Base-by-base conservation (phyloP, 2,888 invertebrate genomes). In the Monoplex corrugatus region DNA sequence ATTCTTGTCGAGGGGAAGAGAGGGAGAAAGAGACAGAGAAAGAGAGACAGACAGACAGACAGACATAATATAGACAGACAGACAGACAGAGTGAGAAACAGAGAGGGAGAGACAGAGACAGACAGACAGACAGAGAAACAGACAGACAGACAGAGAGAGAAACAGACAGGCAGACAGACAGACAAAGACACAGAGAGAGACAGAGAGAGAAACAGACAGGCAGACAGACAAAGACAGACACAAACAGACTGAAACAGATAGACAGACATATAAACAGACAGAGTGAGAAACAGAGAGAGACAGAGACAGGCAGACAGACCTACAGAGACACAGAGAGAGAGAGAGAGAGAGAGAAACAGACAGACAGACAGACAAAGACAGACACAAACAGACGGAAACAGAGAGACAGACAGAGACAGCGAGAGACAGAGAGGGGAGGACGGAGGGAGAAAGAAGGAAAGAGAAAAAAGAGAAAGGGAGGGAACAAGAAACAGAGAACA, bases 271-370 rank as follows among this genome's bases (percentile, higher is more conserved):
- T 2, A 13, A 16, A 78, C 35, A 82, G 13, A 82, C 8, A 82
- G 82, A 82, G 82, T 35, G 82, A 82, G 82, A 82, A 40, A 82
- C n/a, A 78, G 38, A 1, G 16, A 78, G 38, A 78, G 38, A 78
- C n/a, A 78, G 16, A 0, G 35, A 32, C n/a, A 78, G 38, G 28
- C 38, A 38, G 38, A 78, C 13, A 23, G 19, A 78, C 13, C 6
- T 23, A 78, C 6, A 13, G 35, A 78, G 82, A 82, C 38, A 82
- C 8, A 82, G 82, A 82, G 82, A 82, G 82, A 82, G 82, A 82
- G 82, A 82, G 82, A 82, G 82, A 82, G 82, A 82, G 82, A 82
- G 82, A 82, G 82, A 82, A 38, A 82, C 35, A 82, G 82, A 82
- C 35, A 82, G 82, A 82, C 35, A 82, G 82, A 82, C 16, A 50